These are phyloP conservation scores for Garrulus glandarius DNA, from an alignment of 2,797 vertebrate genomes.

Conservation along the genomic window DNA sequence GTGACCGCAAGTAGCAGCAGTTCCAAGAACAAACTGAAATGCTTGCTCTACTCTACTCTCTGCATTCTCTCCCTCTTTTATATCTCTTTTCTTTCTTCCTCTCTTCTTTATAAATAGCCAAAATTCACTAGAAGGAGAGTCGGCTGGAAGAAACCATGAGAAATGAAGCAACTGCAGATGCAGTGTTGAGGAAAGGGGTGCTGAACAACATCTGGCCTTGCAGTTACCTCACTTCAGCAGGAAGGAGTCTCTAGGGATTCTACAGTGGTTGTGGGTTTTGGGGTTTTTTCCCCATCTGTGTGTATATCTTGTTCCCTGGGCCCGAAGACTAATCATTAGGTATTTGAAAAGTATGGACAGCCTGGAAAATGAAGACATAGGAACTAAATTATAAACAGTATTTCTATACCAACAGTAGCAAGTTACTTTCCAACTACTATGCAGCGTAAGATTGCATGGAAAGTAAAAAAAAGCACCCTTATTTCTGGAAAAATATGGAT, in stretches of 20 bases:
- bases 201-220: background rate
- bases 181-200: background rate
- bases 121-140: background rate
- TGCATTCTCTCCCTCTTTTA: fast-evolving
- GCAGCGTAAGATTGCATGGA: too few species aligned
- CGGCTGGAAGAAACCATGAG: background rate
- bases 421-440: background rate
- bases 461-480: background rate
- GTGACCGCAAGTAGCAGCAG: background rate
- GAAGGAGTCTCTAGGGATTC: background rate
- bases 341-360: background rate
- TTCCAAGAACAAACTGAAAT: background rate
- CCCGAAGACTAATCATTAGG: background rate
- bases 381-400: background rate
- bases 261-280: background rate
- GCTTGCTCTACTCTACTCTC: background rate
- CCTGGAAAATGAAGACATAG: background rate
- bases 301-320: background rate
- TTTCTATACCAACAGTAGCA: background rate
- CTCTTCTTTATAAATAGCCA: background rate
- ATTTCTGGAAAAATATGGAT: background rate
- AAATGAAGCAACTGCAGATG: background rate
- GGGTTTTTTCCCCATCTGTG: background rate
- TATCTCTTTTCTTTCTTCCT: background rate
- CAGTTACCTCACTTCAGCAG: background rate